These are phyloP conservation scores for Lithophane socia DNA, from an alignment of 2,888 invertebrate species.

Conservation along the genomic window DNA sequence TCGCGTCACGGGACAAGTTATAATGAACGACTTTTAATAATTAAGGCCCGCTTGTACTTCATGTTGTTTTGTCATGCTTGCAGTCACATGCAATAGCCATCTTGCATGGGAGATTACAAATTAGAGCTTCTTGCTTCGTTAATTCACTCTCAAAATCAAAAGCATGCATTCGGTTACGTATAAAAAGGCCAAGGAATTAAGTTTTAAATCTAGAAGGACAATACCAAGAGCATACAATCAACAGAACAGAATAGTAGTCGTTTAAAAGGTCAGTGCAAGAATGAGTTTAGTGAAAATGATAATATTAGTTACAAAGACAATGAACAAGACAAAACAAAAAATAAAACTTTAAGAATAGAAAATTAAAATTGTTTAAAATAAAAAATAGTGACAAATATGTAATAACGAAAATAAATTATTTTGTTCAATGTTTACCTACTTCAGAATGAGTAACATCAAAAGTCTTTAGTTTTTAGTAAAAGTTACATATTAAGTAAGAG, in stretches of 20 bases:
- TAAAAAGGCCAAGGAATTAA: neutral
- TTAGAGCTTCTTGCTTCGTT: neutral
- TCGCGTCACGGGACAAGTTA: too few species aligned
- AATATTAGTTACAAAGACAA: conserved; percentile 25
- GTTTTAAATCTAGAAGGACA: conserved; percentile 6
- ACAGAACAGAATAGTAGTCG: conserved; percentile 39
- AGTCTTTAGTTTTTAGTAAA: neutral
- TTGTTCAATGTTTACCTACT: neutral
- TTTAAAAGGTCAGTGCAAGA: conserved; percentile 29
- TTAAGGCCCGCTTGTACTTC: neutral
- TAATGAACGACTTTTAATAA: too few species aligned
- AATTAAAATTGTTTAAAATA: neutral
- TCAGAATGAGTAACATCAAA: neutral
- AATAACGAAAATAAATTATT: neutral
- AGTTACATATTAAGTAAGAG: neutral
- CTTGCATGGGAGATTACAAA: neutral
- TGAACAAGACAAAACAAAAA: neutral
- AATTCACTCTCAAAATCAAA: conserved; percentile 6
- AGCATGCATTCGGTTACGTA: conserved; percentile 1
- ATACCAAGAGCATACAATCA: conserved; percentile 58
- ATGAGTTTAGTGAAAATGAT: conserved; percentile 41
- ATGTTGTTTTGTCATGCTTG: conserved; percentile 4
- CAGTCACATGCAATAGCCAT: conserved; percentile 14
- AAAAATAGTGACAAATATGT: neutral
- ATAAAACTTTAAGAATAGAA: neutral